Conservation (phyloP, 2,797 vertebrate genomes). For the Silurus aristotelis region DNA sequence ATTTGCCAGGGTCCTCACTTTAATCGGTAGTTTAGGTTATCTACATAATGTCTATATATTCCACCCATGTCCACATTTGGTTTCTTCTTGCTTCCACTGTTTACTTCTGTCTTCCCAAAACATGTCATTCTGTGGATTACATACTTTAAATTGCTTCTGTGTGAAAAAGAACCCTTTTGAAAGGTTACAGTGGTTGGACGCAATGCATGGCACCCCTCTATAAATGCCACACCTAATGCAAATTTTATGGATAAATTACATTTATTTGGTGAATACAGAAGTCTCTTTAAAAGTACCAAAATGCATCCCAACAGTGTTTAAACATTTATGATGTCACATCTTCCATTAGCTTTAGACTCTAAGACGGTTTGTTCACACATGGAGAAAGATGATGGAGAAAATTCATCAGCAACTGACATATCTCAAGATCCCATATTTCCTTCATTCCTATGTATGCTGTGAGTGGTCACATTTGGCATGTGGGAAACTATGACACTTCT, state of each 20-base stretch:
- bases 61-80: too few relatives aligned
- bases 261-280: background rate
- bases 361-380: background rate
- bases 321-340: background rate
- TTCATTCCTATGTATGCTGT: background rate
- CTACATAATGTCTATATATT: too few relatives aligned
- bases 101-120: background rate
- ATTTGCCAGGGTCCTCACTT: background rate
- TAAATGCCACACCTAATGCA: background rate
- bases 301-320: background rate
- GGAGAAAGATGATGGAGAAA: background rate
- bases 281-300: background rate
- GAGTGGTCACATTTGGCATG: background rate
- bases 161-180: background rate
- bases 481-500: background rate
- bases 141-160: background rate
- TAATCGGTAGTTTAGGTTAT: background rate
- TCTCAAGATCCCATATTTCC: background rate
- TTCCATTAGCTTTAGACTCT: background rate
- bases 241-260: background rate
- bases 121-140: background rate
- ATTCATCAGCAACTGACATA: slow-evolving; percentile 2
- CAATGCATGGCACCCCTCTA: background rate
- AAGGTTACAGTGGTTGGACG: background rate
- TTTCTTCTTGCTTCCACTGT: background rate